Evolutionary conservation across 1,140 invertebrate genomes (phyloP), one percentile per base, ranked within the genome.

Genomic region (Drosophila repleta): DNA sequence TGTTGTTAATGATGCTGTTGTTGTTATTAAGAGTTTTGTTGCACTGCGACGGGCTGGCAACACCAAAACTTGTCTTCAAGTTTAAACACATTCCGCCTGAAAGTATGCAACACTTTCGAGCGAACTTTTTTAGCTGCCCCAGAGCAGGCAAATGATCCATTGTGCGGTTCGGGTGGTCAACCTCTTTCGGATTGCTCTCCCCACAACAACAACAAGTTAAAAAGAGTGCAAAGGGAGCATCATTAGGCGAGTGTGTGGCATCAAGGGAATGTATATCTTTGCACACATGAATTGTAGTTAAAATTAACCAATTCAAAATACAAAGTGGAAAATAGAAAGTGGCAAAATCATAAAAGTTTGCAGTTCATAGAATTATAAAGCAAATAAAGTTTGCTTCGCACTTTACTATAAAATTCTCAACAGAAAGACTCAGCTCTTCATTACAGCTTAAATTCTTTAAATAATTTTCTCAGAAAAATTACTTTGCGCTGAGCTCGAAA

Each of bases 31-130:
- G 53, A 65, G 52, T 52, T 51, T 60, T 53, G 29, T 58, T 58
- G 26, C 26, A 37, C 15, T 41, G 32, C 20, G 41, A 74, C 61
- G 35, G 43, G 57, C 26, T 87, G 78, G 82, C 82, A 85, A 69
- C 82, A 57, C 82, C 48, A 62, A 13, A 69, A 58, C 45, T 52
- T 62, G 32, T 57, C 17, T 55, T 21, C 11, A 0, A 72, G 45
- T 46, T 73, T 66, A 56, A 58, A 49, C 51, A 37, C 4, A 4
- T n/a, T 2, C 32, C 0, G 78, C 82, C 83, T 67, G 41, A 82
- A 79, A 87, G 75, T 88, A 79, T 51, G 61, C 75, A 55, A 53
- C 17, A 21, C 11, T 26, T 58, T 17, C 53, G 21, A 57, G 2
- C 24, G 10, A 21, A 57, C 26, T 45, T 3, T 29, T 7, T 6